Evolutionary conservation across 2,888 invertebrate genomes (phyloP), one percentile per base, ranked within the genome.

Genomic region (Scaptodrosophila latifasciaeformis): DNA sequence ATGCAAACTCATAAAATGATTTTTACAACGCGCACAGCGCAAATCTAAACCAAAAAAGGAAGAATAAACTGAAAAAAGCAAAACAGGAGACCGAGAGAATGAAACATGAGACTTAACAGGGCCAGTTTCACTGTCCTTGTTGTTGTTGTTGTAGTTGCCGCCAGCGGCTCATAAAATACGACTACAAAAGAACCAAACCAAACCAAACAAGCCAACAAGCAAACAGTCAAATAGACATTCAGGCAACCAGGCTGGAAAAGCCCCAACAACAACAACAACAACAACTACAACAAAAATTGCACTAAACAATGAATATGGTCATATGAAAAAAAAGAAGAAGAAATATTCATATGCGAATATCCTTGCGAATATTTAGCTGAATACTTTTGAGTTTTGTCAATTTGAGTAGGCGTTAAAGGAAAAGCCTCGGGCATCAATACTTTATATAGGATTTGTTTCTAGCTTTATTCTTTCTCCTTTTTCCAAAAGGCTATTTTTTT

Each of bases 1-100:
- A 76, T 76, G 76, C 81, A 75, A 78, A 69, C 81, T 81, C 76
- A 76, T 76, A 76, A 81, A 76, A 76, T 80, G 61, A 78, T 76
- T 80, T 80, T 76, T 77, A 76, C 78, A 80, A 68, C 75, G 57
- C 49, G 52, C 56, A 51, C 54, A 34, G 17, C 47, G 24, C 13
- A 42, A 49, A 47, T 42, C 42, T 49, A 42, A 42, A 31, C 29
- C 40, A 39, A 40, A 49, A 30, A 40, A 42, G 9, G 40, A 49
- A n/a, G 13, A 42, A 30, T 2, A 31, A 31, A 31, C 29, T 39
- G 4, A 50, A 35, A 43, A 43, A 6, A 29, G 3, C n/a, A 9
- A 17, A 17, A 24, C 13, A 49, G 18, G 2, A 31, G 18, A 15
- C 24, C 21, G 31, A 24, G 24, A 24, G 24, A 24, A 24, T 24